phyloP scores from a whole-genome alignment of 2,888 invertebrate genomes.

The Tetropium fuscum region DNA sequence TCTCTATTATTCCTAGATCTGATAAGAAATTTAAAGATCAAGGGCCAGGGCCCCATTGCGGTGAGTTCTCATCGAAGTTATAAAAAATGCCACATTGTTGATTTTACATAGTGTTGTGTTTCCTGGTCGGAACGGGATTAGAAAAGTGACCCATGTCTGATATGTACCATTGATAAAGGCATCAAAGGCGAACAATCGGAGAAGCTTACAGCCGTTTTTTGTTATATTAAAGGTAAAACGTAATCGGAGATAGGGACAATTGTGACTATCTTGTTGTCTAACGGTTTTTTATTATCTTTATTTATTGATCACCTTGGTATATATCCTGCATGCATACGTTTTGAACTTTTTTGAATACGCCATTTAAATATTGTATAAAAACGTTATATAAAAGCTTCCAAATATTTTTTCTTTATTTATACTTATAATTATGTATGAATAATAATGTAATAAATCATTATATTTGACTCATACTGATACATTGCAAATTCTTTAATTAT shows the following conservation, averaged over 20 bases:
- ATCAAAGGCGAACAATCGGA: constrained; percentile 44
- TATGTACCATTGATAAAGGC: constrained; percentile 45
- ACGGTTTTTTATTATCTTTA: constrained; percentile 33
- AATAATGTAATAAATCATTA: too few species aligned
- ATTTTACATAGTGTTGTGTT: constrained; percentile 52
- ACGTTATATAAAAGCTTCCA: too few species aligned
- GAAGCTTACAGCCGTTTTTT: constrained; percentile 36
- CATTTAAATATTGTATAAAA: too few species aligned
- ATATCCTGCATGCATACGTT: too few species aligned
- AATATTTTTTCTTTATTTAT: too few species aligned
- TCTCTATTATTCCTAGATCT: constrained; percentile 58
- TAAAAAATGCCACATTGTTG: constrained; percentile 58
- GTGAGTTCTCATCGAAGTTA: constrained; percentile 27
- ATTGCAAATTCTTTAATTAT: too few species aligned
- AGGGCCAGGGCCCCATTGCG: constrained; percentile 41
- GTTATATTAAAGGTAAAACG: constrained; percentile 31
- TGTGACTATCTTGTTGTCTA: constrained; percentile 26
- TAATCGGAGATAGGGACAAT: constrained; percentile 21
- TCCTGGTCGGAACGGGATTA: constrained; percentile 51
- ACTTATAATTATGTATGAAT: too few species aligned
- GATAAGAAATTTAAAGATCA: constrained; percentile 60
- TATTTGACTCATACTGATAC: too few species aligned
- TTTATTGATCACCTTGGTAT: too few species aligned
- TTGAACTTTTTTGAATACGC: too few species aligned
- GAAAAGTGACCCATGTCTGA: constrained; percentile 53